phyloP scores from a whole-genome alignment of 2,888 invertebrate genomes.

The Cheilosia urbana region DNA sequence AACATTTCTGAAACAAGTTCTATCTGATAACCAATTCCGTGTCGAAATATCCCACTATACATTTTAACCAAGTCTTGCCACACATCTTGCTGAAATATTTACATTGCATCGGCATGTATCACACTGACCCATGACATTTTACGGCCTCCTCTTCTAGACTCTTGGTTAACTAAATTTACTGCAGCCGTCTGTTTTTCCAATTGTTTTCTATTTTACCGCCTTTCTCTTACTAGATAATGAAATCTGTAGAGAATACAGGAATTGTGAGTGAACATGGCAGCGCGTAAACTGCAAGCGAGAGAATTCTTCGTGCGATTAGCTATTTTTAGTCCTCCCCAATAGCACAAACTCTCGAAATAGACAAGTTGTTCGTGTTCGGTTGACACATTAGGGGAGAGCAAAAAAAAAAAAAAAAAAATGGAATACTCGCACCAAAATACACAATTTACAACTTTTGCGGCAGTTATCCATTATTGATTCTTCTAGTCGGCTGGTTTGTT shows the following conservation, averaged over 20 bases:
- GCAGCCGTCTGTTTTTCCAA: constrained; percentile 8
- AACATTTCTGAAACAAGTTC: no score
- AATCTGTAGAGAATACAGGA: constrained; percentile 11
- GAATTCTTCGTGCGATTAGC: constrained; percentile 49
- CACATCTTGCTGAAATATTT: constrained; percentile 19
- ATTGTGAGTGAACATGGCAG: constrained; percentile 55
- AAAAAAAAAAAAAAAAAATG: constrained; percentile 22
- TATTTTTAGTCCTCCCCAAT: constrained; percentile 65
- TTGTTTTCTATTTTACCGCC: constrained; percentile 23
- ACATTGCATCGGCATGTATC: neutral
- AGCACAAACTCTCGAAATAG: constrained; percentile 70
- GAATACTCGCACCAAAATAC: constrained; percentile 36
- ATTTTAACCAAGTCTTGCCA: constrained; percentile 19
- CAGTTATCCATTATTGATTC: constrained; percentile 56
- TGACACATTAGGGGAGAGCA: constrained; percentile 50
- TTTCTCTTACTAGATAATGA: constrained; percentile 37
- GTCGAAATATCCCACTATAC: no score
- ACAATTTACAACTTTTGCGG: constrained; percentile 41
- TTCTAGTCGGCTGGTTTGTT: constrained; percentile 22
- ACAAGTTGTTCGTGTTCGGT: constrained; percentile 50
- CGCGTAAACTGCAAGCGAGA: constrained; percentile 52
- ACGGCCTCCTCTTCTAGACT: constrained; percentile 1
- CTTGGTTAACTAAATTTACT: constrained; percentile 17
- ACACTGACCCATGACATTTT: constrained; percentile 66
- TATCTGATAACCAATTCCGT: no score